Evolutionary conservation across 2,797 vertebrate species (phyloP).

Genomic region (Ctenopoma multispine): DNA sequence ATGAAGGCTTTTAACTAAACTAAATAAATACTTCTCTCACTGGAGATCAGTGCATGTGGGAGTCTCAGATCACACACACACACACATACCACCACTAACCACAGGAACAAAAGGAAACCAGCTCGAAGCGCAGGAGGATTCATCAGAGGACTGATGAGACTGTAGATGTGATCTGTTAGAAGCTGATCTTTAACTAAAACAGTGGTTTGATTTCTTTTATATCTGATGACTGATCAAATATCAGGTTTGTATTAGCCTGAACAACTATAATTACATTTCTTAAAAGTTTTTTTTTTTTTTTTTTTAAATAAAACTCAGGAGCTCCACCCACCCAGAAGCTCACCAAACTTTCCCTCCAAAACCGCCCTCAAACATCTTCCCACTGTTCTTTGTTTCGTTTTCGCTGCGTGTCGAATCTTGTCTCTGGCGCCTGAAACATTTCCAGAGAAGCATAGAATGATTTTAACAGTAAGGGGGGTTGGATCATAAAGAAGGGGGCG

Average conservation of each 20-base stretch:
- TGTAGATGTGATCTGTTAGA: not conserved
- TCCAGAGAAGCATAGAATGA: not conserved
- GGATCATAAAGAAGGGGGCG: not conserved
- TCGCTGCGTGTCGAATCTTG: constrained; percentile 37
- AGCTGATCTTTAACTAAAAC: constrained; percentile 16
- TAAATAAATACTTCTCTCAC: constrained; percentile 71
- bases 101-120: not conserved
- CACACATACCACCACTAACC: not conserved
- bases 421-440: not conserved
- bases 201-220: not conserved
- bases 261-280: not conserved
- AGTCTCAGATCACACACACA: constrained; percentile 41
- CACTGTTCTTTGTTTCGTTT: not conserved
- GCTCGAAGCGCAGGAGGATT: not conserved
- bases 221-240: not conserved
- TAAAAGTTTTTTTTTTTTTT: not conserved
- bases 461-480: not conserved
- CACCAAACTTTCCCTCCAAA: constrained; percentile 56
- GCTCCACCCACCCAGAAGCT: constrained; percentile 1
- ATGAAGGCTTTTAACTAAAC: constrained; percentile 30
- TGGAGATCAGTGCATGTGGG: constrained; percentile 66
- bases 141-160: not conserved
- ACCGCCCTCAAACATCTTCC: constrained; percentile 21
- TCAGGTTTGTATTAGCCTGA: not conserved
- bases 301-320: not conserved